phyloP scores from a whole-genome alignment of 92 coral and sea anemone genomes.

The Scolanthus callimorphus region DNA sequence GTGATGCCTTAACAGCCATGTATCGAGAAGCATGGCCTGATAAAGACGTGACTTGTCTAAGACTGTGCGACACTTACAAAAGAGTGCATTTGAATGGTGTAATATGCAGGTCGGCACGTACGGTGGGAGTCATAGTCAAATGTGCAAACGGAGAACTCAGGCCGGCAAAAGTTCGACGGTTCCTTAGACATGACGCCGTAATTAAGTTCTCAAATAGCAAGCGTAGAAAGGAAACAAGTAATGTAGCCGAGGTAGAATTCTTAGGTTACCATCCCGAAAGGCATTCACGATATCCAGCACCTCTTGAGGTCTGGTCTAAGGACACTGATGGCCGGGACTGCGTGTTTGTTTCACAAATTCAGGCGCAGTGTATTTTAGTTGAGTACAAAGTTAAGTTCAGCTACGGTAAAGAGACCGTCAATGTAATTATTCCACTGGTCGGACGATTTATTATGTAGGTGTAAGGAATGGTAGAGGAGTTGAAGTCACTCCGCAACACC shows the following conservation, averaged over 20 bases:
- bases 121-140: no score
- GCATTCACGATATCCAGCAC: conserved; percentile 6
- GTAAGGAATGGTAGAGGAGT: no score
- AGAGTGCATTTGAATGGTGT: conserved; percentile 4
- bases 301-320: conserved; percentile 20
- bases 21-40: conserved; percentile 4
- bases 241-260: conserved; percentile 14
- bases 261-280: conserved; percentile 11
- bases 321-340: conserved; percentile 4
- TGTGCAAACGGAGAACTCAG: no score
- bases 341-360: conserved; percentile 1
- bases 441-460: no score
- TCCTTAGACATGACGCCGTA: conserved; percentile 9
- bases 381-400: neutral
- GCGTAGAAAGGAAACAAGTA: conserved; percentile 4
- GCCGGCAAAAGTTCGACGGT: conserved; percentile 9
- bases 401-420: no score
- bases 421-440: no score
- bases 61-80: conserved; percentile 6
- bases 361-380: neutral
- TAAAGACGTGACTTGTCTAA: neutral
- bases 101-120: no score
- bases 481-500: no score
- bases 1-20: neutral
- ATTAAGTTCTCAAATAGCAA: conserved; percentile 6